Conservation (phyloP, 2,888 invertebrate genomes). For the Calameuta filiformis region DNA sequence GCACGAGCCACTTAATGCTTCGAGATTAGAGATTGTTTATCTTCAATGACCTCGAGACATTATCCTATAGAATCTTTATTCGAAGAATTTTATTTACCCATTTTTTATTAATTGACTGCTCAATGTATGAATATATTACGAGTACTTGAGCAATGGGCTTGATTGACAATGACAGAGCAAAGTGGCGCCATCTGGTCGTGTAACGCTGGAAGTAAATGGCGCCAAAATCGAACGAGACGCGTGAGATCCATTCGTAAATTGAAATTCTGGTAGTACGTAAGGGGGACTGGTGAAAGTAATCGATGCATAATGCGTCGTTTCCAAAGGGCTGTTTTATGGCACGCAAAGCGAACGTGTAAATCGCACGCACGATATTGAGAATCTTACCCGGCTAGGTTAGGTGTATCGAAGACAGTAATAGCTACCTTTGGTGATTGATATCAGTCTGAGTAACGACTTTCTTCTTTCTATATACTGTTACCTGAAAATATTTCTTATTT, state of each 20-base stretch:
- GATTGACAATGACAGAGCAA: no score
- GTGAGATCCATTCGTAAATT: neutral
- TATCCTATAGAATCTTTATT: neutral
- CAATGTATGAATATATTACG: neutral
- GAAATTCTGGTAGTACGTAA: neutral
- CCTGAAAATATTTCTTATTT: no score
- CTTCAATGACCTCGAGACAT: neutral
- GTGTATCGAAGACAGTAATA: neutral
- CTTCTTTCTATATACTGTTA: no score
- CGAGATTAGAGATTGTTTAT: neutral
- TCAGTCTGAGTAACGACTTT: no score
- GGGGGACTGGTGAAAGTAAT: slow-evolving; percentile 27
- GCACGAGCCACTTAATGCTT: neutral
- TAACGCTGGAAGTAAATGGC: neutral
- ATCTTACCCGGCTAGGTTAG: neutral
- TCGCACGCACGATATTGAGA: slow-evolving; percentile 22
- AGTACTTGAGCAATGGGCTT: neutral
- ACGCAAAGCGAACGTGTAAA: slow-evolving; percentile 28
- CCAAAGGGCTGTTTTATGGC: slow-evolving; percentile 34
- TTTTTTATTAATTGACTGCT: neutral
- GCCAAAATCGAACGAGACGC: neutral
- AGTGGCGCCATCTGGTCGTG: neutral
- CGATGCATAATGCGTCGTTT: slow-evolving; percentile 37
- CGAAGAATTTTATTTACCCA: neutral
- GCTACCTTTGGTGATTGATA: neutral